Evolutionary conservation across 1,140 invertebrate genomes (phyloP).

Genomic region (Microplitis demolitor): DNA sequence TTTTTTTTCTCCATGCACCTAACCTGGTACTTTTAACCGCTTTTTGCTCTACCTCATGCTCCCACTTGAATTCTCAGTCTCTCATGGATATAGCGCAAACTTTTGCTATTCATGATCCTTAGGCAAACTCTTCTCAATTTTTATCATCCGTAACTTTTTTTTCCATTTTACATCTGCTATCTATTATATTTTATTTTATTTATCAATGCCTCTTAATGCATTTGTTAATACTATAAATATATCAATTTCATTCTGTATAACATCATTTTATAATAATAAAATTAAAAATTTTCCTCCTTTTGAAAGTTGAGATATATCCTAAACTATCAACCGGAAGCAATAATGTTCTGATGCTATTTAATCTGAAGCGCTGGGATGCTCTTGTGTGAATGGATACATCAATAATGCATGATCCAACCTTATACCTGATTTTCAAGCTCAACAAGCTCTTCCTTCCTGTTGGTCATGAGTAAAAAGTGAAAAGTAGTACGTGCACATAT

Average conservation of each 20-base stretch:
- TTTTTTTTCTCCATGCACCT: conserved; percentile 7
- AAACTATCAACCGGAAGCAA: background rate
- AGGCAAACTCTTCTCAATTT: background rate
- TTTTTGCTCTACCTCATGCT: conserved; percentile 18
- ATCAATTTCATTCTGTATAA: background rate
- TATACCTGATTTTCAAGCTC: conserved; percentile 48
- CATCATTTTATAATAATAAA: background rate
- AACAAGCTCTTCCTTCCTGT: conserved; percentile 17
- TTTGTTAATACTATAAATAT: background rate
- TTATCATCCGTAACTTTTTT: conserved; percentile 1
- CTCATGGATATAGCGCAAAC: conserved; percentile 12
- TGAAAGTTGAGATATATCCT: background rate
- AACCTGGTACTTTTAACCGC: conserved; percentile 21
- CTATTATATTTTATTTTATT: conserved; percentile 5
- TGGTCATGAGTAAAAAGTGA: background rate
- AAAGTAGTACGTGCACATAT: background rate
- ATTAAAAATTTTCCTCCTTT: background rate
- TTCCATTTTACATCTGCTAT: conserved; percentile 13
- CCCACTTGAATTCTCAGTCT: conserved; percentile 22
- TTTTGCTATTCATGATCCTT: conserved; percentile 21
- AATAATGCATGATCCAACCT: conserved; percentile 47
- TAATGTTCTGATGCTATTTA: conserved; percentile 8
- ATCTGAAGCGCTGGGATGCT: background rate
- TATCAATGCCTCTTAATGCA: background rate
- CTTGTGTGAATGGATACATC: conserved; percentile 39